phyloP scores from a whole-genome alignment of 2,113 vertebrate species.

The Tympanuchus pallidicinctus region DNA sequence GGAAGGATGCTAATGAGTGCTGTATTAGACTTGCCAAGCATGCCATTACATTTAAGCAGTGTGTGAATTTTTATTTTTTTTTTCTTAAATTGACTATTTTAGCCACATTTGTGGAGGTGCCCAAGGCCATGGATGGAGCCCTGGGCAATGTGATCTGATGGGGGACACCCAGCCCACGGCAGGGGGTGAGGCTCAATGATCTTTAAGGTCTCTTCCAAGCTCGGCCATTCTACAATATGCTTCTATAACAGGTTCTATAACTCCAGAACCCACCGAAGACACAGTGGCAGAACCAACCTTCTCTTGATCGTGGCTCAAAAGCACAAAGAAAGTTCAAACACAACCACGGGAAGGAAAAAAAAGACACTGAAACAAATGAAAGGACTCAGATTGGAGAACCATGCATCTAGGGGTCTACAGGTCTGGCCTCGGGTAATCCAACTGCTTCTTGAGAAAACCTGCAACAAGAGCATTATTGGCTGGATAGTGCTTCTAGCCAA shows the following conservation, averaged over 20 bases:
- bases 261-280: neutral
- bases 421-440: neutral
- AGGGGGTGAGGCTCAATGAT: too few relatives aligned
- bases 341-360: neutral
- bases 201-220: too few relatives aligned
- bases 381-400: neutral
- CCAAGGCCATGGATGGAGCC: too few relatives aligned
- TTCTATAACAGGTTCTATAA: neutral
- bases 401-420: neutral
- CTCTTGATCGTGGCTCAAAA: neutral
- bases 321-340: neutral
- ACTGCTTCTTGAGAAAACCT: conserved; percentile 41
- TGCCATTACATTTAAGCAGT: neutral
- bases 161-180: too few relatives aligned
- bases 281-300: neutral
- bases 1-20: neutral
- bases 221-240: too few relatives aligned
- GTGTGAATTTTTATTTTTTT: neutral
- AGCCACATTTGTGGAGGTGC: neutral
- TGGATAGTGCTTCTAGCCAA: neutral
- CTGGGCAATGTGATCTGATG: too few relatives aligned
- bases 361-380: neutral
- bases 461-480: neutral
- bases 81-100: neutral
- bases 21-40: neutral